A percentile compares a stretch with the other conserved stretches of the same genome.
These are phyloP conservation scores for Sebastiscus tertius DNA, from an alignment of 2,797 vertebrate species.

Conservation along the genomic window DNA sequence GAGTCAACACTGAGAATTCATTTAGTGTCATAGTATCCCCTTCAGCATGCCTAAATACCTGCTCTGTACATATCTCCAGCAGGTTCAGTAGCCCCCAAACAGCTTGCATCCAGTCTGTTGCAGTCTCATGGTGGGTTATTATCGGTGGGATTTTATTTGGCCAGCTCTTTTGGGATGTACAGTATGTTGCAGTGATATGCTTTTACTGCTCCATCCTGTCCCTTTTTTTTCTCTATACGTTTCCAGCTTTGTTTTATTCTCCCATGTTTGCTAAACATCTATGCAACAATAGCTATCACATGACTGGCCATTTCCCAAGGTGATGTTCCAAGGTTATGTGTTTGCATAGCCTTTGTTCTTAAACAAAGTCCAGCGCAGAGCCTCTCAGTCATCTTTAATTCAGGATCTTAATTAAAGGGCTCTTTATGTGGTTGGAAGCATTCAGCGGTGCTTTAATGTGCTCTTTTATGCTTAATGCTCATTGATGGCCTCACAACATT, in stretches of 20 bases:
- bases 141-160: slow-evolving; percentile 27
- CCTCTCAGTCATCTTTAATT: slow-evolving; percentile 38
- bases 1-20: neutral
- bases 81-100: slow-evolving; percentile 25
- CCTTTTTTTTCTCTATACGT: neutral
- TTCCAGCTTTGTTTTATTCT: neutral
- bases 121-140: slow-evolving; percentile 24
- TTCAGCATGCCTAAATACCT: neutral
- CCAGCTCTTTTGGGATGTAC: slow-evolving; percentile 11
- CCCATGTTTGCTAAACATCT: slow-evolving; percentile 12
- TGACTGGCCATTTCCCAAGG: slow-evolving; percentile 32
- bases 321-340: slow-evolving; percentile 34
- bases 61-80: slow-evolving; percentile 3
- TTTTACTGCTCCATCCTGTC: neutral
- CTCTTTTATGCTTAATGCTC: slow-evolving; percentile 56
- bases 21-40: neutral
- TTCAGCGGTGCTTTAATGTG: slow-evolving; percentile 59
- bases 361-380: slow-evolving; percentile 16
- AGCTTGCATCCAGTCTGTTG: slow-evolving; percentile 46
- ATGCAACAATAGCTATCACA: neutral
- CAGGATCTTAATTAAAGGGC: slow-evolving; percentile 51
- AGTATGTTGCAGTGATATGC: neutral
- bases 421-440: slow-evolving; percentile 50
- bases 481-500: slow-evolving; percentile 53
- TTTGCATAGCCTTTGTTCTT: slow-evolving; percentile 46